Base-by-base conservation (phyloP, 1,140 invertebrate genomes). In the Mamestra configurata region DNA sequence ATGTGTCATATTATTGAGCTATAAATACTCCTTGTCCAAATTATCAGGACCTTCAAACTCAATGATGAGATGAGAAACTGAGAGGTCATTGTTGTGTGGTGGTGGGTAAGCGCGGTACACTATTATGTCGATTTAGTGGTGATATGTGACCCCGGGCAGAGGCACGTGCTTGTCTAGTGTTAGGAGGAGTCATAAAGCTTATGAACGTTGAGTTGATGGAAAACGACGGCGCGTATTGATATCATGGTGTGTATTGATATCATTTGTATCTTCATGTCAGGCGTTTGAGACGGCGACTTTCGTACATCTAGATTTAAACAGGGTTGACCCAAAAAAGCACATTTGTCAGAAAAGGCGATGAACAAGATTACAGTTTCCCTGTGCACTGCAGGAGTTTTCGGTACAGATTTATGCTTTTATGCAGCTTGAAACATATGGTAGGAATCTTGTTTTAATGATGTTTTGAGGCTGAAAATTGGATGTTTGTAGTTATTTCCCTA, bases 1-100 rank as follows among this genome's bases (percentile, higher is more conserved):
- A 86, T 88, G 82, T 84, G 84, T 86, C 81, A 85, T 84, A 84
- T 84, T 84, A 86, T 84, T 82, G 81, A 53, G 73, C 83, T 83
- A 83, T 87, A 87, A 87, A 87, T 87, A 83, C 81, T 75, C 68
- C 51, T n/a, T 77, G 64, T 46, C 79, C 82, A 82, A 31, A 57
- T 37, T 81, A 81, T 51, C 13, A 31, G 18, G 81, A 86, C 61
- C 81, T 75, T 40, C 15, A 27, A 24, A 40, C 18, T 68, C 7
- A 20, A 53, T 75, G 20, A 49, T 24, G 24, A 75, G 49, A 51
- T 61, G 40, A 66, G 35, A n/a, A 18, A 15, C 40, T 13, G 43
- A 55, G 18, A 35, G 79, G 51, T 77, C 80, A 51, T 49, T 46
- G 64, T 27, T 43, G n/a, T 20, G 1, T 84, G 79, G 85, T 64